A percentile compares a stretch with the other conserved stretches of the same genome.
Evolutionary conservation across 2,113 vertebrate species (phyloP).

Genomic region (Tragelaphus buxtoni): DNA sequence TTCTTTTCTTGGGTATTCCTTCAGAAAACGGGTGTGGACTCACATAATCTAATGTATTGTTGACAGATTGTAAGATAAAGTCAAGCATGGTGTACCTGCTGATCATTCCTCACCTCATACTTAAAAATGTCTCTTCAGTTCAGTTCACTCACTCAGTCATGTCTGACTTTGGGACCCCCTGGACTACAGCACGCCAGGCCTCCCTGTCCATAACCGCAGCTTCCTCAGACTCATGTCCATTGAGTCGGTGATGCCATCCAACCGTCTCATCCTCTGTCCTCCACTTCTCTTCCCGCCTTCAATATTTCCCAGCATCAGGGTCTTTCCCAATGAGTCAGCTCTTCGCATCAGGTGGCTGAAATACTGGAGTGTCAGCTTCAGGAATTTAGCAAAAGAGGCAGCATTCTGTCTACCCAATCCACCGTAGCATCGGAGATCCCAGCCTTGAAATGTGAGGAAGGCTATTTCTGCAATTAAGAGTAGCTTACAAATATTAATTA

Average conservation of each 20-base stretch:
- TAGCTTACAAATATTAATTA: neutral
- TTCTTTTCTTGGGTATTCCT: neutral
- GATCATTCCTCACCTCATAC: neutral
- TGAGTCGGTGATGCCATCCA: neutral
- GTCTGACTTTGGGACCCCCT: neutral
- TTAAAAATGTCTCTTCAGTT: neutral
- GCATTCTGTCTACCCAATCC: accelerated
- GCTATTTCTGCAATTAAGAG: accelerated
- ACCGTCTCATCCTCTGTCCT: neutral
- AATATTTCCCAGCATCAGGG: neutral
- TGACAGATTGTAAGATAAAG: neutral
- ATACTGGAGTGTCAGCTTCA: neutral
- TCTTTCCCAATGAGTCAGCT: neutral
- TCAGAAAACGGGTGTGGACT: neutral
- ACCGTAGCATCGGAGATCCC: accelerated
- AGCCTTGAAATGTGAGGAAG: accelerated
- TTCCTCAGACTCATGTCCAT: neutral
- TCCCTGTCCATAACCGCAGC: neutral
- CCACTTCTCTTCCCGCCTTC: neutral
- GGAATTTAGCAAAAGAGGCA: accelerated
- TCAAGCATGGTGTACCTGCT: neutral
- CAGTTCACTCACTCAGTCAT: neutral
- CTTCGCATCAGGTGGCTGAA: neutral
- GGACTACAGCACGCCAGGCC: neutral
- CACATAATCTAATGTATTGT: neutral